Base-by-base conservation (phyloP, 1,140 invertebrate genomes). In the Heliconius nattereri region DNA sequence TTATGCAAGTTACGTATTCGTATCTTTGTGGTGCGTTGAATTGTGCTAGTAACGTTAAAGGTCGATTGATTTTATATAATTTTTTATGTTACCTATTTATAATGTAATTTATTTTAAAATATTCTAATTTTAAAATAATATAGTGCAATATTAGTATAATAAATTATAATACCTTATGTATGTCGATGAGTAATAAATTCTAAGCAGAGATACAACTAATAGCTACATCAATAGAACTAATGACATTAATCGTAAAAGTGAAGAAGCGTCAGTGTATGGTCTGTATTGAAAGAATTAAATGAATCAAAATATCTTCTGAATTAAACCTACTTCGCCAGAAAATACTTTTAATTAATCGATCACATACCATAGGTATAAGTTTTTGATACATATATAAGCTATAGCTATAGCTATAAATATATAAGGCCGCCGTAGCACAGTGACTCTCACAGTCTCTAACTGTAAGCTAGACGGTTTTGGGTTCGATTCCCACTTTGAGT, bases 191-290 rank as follows among this genome's bases (percentile, higher is more conserved):
- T 60, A 60, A 60, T 60, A 60, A 60, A 60, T 57, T 57, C 54
- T 60, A 11, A 60, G n/a, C n/a, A 60, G n/a, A 57, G 1, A 57
- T 23, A 57, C n/a, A 60, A 60, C n/a, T 52, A 32, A 79, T 74
- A 76, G 75, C 71, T 57, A 57, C 52, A 73, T 60, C 75, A 71
- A 79, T 40, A 60, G 75, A 37, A n/a, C 20, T 66, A 74, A 79
- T 79, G 75, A 76, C 60, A 73, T 80, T 60, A 80, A 80, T 80
- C 79, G 76, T 73, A 80, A 76, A 52, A 71, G 32, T 9, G 40
- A 45, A 66, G 37, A 52, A 73, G 60, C 2, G 32, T n/a, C n/a
- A 74, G 71, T 45, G 52, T 45, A 79, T 37, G 45, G 66, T 35
- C 8, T 23, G 49, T 76, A 80, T 73, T 70, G 29, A 77, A 60